A percentile compares a stretch with the other conserved stretches of the same genome.
phyloP scores from a whole-genome alignment of 2,113 vertebrate species.

The Panthera uncia region DNA sequence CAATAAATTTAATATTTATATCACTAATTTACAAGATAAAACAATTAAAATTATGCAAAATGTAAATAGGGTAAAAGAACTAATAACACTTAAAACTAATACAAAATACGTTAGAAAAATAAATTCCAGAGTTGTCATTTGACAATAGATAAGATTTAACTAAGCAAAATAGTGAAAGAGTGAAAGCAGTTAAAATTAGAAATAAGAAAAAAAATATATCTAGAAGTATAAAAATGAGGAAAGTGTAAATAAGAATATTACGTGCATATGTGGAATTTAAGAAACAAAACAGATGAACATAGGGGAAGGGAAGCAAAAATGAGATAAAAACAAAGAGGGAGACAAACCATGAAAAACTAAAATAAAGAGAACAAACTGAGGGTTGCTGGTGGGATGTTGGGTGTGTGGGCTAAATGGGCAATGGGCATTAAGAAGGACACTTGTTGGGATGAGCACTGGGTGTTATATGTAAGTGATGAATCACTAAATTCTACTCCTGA shows the following conservation, averaged over 20 bases:
- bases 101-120: neutral
- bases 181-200: neutral
- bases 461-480: too few species aligned
- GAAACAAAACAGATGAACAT: too few species aligned
- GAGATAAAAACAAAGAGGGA: too few species aligned
- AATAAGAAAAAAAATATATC: neutral
- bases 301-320: too few species aligned
- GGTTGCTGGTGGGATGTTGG: too few species aligned
- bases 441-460: too few species aligned
- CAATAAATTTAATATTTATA: neutral
- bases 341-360: too few species aligned
- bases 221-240: neutral
- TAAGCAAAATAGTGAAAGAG: neutral
- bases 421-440: too few species aligned
- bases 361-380: too few species aligned
- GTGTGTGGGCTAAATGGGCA: too few species aligned
- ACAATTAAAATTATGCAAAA: neutral
- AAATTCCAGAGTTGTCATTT: neutral
- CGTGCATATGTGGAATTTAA: neutral
- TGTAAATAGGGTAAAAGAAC: neutral
- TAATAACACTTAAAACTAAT: neutral
- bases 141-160: neutral
- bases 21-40: neutral
- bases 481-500: too few species aligned
- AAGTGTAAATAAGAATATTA: neutral